These are phyloP conservation scores for Allygus modestus DNA, from an alignment of 2,888 invertebrate species.

Conservation along the genomic window DNA sequence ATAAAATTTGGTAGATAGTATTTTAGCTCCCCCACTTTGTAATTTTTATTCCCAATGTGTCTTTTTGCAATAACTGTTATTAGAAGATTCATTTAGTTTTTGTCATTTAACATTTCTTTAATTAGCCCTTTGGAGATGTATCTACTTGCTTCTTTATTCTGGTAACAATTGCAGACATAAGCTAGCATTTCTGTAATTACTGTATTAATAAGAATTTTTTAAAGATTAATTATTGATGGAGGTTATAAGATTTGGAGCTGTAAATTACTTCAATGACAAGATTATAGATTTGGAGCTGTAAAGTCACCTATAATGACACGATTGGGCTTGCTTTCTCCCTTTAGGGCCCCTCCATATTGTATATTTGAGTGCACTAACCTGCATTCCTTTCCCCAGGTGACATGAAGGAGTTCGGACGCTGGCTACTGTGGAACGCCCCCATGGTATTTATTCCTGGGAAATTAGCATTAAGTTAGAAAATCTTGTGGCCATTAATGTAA, in stretches of 20 bases:
- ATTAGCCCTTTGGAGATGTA: too few relatives aligned
- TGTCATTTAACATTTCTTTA: too few relatives aligned
- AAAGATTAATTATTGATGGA: neutral
- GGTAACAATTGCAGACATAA: too few relatives aligned
- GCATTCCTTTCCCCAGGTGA: slow-evolving; percentile 78
- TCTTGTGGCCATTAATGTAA: slow-evolving; percentile 58
- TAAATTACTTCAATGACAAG: neutral
- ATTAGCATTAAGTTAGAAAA: slow-evolving; percentile 60
- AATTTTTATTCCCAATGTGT: slow-evolving; percentile 1
- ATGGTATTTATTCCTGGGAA: slow-evolving; percentile 79
- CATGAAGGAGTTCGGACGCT: slow-evolving; percentile 67
- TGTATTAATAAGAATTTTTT: too few relatives aligned
- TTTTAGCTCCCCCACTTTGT: neutral
- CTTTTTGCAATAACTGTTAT: neutral
- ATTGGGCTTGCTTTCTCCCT: slow-evolving; percentile 56
- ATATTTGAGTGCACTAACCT: slow-evolving; percentile 73
- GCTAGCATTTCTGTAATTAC: too few relatives aligned
- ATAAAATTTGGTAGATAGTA: neutral
- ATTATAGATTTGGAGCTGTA: slow-evolving; percentile 36
- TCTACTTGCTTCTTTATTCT: too few relatives aligned
- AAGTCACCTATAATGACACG: slow-evolving; percentile 47
- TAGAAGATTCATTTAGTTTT: too few relatives aligned
- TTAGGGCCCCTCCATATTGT: slow-evolving; percentile 57
- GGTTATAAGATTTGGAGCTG: neutral
- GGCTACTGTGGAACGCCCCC: slow-evolving; percentile 72